A percentile compares a stretch with the other conserved stretches of the same genome.
Conservation (phyloP, 2,888 invertebrate genomes). For the Ceriagrion tenellum region DNA sequence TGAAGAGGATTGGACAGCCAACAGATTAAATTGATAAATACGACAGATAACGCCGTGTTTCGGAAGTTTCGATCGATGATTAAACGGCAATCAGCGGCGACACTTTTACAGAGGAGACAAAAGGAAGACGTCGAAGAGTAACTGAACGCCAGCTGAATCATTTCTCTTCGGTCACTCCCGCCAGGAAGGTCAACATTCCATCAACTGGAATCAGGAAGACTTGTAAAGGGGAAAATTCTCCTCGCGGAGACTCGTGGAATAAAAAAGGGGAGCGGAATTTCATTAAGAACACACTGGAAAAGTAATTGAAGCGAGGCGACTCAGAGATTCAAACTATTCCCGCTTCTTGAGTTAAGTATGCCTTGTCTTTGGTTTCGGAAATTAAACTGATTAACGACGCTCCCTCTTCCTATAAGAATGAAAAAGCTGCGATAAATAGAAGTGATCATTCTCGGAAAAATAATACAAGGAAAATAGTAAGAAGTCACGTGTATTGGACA, state of each 20-base stretch:
- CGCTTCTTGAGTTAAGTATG: neutral
- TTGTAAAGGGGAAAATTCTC: neutral
- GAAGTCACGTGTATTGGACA: no score
- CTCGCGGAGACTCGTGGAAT: neutral
- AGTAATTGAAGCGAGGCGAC: neutral
- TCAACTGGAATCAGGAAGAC: neutral
- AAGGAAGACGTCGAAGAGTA: neutral
- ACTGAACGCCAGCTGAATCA: neutral
- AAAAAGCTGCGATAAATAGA: no score
- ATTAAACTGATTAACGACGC: neutral
- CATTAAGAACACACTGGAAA: neutral
- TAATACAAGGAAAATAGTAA: no score
- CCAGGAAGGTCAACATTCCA: neutral
- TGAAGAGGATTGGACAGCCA: no score
- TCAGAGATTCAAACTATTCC: neutral
- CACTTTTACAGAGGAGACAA: neutral
- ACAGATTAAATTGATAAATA: neutral
- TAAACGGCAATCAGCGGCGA: neutral
- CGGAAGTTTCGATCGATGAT: neutral
- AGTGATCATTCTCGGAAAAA: no score
- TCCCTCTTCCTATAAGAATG: no score
- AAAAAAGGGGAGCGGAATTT: neutral
- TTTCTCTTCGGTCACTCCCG: neutral
- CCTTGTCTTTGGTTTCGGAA: neutral
- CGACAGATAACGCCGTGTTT: neutral